Evolutionary conservation across 2,797 vertebrate species (phyloP), one percentile per base, ranked within the genome.

Genomic region (Muraenolepis orangiensis): DNA sequence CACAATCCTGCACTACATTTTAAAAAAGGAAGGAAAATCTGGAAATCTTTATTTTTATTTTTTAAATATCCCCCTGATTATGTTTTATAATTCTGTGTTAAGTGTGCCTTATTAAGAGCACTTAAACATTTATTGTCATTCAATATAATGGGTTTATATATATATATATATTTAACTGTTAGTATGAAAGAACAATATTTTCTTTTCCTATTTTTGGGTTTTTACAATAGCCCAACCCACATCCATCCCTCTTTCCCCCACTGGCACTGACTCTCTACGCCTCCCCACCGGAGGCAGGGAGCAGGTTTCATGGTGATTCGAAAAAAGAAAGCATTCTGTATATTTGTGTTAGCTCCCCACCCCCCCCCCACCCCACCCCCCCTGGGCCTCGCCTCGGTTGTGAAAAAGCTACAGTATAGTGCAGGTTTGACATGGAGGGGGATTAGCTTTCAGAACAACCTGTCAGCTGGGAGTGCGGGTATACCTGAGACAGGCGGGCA

Each of bases 391-490:
- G 16, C 74, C 73, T 72, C 42, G 61, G 61, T 67, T 71, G 72
- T 69, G 76, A 77, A n/a, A n/a, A 85, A 75, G 31, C 67, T 78
- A 70, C 74, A 74, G 42, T 75, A n/a, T n/a, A 28, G 57, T 74
- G 28, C 36, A 68, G 76, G 74, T 75, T 74, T 79, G 78, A 69
- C 72, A 67, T 76, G 80, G 82, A 82, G 80, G 86, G 82, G 80
- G 86, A 81, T 87, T 74, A 31, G 67, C 26, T 75, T 42, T 72
- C 61, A 67, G 61, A 72, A 72, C 81, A 79, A 81, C 83, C 75
- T 77, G 74, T 75, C 68, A 81, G 84, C 76, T 76, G 68, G 78
- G 80, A 80, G 83, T 87, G 46, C 16, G 79, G 81, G 67, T 8
- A 68, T 74, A 74, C 32, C 72, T 26, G 28, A 72, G 82, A 87